Conservation (phyloP, 2,797 vertebrate genomes). For the Meriones psammophilus region DNA sequence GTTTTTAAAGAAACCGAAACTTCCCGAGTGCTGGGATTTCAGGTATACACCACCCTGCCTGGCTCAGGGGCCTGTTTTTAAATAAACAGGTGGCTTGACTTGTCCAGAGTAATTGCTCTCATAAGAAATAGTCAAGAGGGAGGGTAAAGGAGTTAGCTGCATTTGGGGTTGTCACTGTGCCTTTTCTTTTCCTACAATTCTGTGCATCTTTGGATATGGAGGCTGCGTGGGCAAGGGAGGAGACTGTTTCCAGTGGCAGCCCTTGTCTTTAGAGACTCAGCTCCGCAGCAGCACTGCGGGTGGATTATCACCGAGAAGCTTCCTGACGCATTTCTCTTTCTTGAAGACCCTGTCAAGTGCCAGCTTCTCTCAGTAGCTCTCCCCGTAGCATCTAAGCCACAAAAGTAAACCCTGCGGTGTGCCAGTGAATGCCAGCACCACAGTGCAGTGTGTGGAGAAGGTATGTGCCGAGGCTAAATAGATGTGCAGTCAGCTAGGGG, state of each 20-base stretch:
- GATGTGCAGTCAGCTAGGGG: not conserved
- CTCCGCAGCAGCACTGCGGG: not conserved
- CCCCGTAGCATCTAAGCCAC: not conserved
- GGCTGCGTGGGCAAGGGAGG: not conserved
- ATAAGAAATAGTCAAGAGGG: not conserved
- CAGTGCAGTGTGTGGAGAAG: not conserved
- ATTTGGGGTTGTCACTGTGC: not conserved
- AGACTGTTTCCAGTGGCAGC: not conserved
- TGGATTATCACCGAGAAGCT: not conserved
- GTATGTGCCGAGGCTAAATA: not conserved
- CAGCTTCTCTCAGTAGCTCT: not conserved
- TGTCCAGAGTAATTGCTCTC: not conserved
- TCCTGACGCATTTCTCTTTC: not conserved
- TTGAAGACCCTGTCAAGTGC: not conserved
- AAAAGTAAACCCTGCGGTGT: not conserved
- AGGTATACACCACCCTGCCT: not conserved
- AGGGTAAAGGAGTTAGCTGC: not conserved
- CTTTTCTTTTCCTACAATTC: not conserved
- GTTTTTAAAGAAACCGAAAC: not conserved
- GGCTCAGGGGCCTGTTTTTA: not conserved
- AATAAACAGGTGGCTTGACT: not conserved
- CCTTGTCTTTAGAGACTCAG: not conserved
- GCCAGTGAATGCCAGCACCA: accelerated
- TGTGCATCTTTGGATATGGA: too few relatives aligned
- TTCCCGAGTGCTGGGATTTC: not conserved